Base-by-base conservation (phyloP, 1,140 invertebrate species). In the Cotesia typhae region DNA sequence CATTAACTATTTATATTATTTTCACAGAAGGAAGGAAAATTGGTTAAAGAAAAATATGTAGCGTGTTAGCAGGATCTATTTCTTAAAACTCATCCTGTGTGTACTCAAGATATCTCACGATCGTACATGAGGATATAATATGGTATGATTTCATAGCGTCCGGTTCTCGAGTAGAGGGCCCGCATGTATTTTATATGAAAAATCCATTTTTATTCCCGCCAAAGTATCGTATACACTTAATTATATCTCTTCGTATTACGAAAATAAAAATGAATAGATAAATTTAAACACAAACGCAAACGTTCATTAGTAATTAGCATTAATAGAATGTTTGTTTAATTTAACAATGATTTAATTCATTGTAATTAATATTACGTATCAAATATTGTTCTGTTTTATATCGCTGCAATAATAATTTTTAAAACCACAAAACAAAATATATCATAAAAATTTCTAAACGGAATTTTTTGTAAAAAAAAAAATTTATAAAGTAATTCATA, bases 61-160 rank as follows among this genome's bases (percentile, higher is more conserved):
- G 38, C 68, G 53, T 38, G 66, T 55, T 67, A 51, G 14, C 65
- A 67, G 66, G 66, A 67, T 67, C 41, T 36, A 51, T 41, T 67
- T 36, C 51, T 67, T 20, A 5, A 5, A 55, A 55, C 47, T 67
- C 47, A 67, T 67, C 66, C 51, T 55, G 47, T 55, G 20, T 55
- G 53, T 53, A 52, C 5, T 10, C 47, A 14, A 20, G 3, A 20
- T 53, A 17, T 7, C n/a, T 55, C 17, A 14, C 17, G 4, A 53
- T 67, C 38, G 28, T 41, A 12, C 41, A 67, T 17, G 66, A 67
- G 36, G 28, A 28, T 17, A 55, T 51, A 51, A 28, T 67, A 20
- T 51, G 53, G 51, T n/a, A 67, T 67, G 47, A 67, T 67, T 67
- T 67, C 66, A 67, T 67, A 67, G 66, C 66, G 35, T 67, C 66